Evolutionary conservation across 1,140 invertebrate species (phyloP), one percentile per base, ranked within the genome.

Genomic region (Matsumurasca onukii): DNA sequence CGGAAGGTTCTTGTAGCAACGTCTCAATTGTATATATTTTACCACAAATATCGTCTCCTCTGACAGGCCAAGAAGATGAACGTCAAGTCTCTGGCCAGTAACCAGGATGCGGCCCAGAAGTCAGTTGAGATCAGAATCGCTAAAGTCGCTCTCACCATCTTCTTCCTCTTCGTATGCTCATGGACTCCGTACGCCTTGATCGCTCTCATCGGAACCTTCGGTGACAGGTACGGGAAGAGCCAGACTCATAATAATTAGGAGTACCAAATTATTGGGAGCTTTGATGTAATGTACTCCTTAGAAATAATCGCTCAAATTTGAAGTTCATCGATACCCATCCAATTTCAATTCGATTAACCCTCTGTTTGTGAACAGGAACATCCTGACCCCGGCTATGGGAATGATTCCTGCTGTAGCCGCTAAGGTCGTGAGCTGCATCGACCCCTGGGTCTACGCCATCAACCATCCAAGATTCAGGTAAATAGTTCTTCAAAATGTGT

Each of bases 51-150:
- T n/a, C n/a, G 69, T 49, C 68, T 68, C 12, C 72, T n/a, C n/a
- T n/a, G n/a, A n/a, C n/a, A 91, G 83, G 90, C 90, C 0, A 90
- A 90, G 78, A 91, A 90, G 76, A 92, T 92, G 90, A 92, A 92
- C 73, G 87, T 92, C 0, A 90, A 91, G 73, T 90, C 88, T 0
- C 76, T 92, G 2, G 83, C 87, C 13, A 84, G 85, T 0, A 89
- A 89, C 77, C 85, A 89, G 73, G 88, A 88, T 55, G 84, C 86
- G 49, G 84, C 85, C 0, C 78, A 82, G 59, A 83, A 86, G 66
- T 88, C 86, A 68, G 85, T 88, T 1, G 89, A 91, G 75, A 85
- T 91, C 31, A 82, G 86, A 69, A 90, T 91, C 66, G 88, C 89
- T 5, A 91, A 59, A 24, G 88, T 89, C 0, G 89, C 89, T 1